Evolutionary conservation across 2,797 vertebrate species (phyloP), one percentile per base, ranked within the genome.

Genomic region (Glyptemys insculpta): DNA sequence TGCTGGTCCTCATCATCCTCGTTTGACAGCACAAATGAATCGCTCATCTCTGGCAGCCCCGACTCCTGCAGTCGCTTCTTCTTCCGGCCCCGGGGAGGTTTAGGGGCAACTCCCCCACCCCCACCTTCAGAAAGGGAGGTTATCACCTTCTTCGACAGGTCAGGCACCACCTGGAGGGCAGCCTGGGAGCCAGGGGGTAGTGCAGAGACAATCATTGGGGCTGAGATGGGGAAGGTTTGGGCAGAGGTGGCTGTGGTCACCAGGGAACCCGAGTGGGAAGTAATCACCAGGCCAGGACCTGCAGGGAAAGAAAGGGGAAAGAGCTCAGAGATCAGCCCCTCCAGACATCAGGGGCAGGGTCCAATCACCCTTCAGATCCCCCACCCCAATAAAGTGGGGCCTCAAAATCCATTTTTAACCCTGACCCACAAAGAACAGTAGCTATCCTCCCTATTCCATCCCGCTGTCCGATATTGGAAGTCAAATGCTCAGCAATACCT

Each of bases 241-340:
- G 98, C 98, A 92, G 98, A 98, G 41, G 98, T 98, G 89, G 98
- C 98, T 98, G 99, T 98, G 93, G 99, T 99, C 94, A 99, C 99
- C 84, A 99, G 98, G 37, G 99, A 99, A 97, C 99, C 99, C 97
- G 99, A 99, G 12, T 99, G 99, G 96, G 99, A 99, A 12, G 99
- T 99, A 98, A 99, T 99, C 95, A 99, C 99, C 96, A 99, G 98
- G 97, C 99, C 99, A 15, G 99, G 99, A 99, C 98, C 97, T 98
- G 89, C 74, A 97, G 87, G 93, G 52, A 93, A 88, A 98, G 52
- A 97, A 88, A 97, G 88, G 88, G 8, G 78, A 27, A 98, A 92
- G 88, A 97, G 74, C 91, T 97, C 90, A 96, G 7, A 79, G 72
- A 90, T 87, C 57, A 81, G 54, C 47, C 7, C 56, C 5, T 37